Base-by-base conservation (phyloP, 2,797 vertebrate genomes). In the Coregonus sp. region DNA sequence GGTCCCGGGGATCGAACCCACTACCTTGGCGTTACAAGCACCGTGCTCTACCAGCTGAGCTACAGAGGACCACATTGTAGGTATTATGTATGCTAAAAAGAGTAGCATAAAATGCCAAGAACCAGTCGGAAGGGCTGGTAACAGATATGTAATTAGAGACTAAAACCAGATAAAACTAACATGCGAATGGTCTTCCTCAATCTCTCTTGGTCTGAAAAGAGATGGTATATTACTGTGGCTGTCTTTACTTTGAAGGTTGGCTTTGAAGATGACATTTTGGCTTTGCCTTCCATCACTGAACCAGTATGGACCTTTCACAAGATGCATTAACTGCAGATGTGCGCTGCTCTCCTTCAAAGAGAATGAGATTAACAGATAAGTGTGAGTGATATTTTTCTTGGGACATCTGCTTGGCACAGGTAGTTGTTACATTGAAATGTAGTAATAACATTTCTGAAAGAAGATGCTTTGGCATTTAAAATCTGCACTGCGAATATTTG, bases 261-360 rank as follows among this genome's bases (percentile, higher is more conserved):
- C 89, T 93, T 91, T 91, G 90, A 92, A 89, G 84, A 87, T 80
- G 56, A 76, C 87, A 85, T 91, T 84, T 91, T 85, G 75, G 77
- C 84, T 88, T 80, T 81, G 82, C 80, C 80, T 90, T 90, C 86
- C 89, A 86, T 87, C 87, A 86, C 18, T 2, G 59, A 81, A 82
- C 85, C 82, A 76, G 76, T 78, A 68, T 37, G 61, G 88, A 88
- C 83, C 84, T 86, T 92, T 81, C 82, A 79, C 70, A 66, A 82
- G 82, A 91, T 66, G 15, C 29, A 61, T 75, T 72, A 78, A 70
- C 73, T 80, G 75, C 76, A 78, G 75, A 85, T 89, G 89, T 83
- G 85, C 33, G 68, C 80, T 75, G 54, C 76, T 54, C 35, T 11
- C 25, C 74, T 75, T 80, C 84, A 85, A 90, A 90, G 84, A 81